A percentile compares a stretch with the other conserved stretches of the same genome.
phyloP scores from a whole-genome alignment of 2,113 vertebrate genomes.

The Carollia perspicillata region DNA sequence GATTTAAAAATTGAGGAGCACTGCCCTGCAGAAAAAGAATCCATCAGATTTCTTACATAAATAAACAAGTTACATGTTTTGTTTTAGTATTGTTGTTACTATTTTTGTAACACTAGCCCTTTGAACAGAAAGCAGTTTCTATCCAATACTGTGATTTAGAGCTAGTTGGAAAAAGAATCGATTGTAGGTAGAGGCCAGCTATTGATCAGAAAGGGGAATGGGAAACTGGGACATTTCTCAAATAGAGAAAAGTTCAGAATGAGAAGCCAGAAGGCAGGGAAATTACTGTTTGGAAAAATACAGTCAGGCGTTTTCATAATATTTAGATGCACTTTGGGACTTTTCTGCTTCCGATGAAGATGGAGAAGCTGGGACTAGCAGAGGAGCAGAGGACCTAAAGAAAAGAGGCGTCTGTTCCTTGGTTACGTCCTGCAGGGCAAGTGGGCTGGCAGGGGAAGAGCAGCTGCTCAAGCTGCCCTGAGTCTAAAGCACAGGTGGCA shows the following conservation, averaged over 20 bases:
- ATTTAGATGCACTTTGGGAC: not conserved
- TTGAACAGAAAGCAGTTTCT: constrained; percentile 51
- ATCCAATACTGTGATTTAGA: constrained; percentile 62
- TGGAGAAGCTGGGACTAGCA: not conserved
- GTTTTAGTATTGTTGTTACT: constrained; percentile 33
- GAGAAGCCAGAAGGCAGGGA: constrained; percentile 19
- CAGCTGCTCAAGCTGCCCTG: not conserved
- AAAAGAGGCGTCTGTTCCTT: not conserved
- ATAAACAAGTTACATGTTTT: not conserved
- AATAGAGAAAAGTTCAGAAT: constrained; percentile 58
- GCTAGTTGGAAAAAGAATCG: constrained; percentile 56
- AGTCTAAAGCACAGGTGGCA: not conserved
- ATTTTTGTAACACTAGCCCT: constrained; percentile 35
- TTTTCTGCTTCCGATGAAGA: not conserved
- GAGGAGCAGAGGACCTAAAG: not conserved
- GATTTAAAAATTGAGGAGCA: constrained; percentile 23
- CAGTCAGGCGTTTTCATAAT: not conserved
- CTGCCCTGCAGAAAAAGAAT: not conserved
- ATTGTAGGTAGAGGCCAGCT: constrained; percentile 54
- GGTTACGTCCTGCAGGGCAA: not conserved
- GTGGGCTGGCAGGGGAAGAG: not conserved
- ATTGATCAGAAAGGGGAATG: constrained; percentile 61
- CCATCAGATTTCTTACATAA: constrained; percentile 7
- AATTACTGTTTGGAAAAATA: constrained; percentile 30
- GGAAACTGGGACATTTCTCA: constrained; percentile 62